Evolutionary conservation across 2,888 invertebrate genomes (phyloP).

Genomic region (Tiliacea citrago): DNA sequence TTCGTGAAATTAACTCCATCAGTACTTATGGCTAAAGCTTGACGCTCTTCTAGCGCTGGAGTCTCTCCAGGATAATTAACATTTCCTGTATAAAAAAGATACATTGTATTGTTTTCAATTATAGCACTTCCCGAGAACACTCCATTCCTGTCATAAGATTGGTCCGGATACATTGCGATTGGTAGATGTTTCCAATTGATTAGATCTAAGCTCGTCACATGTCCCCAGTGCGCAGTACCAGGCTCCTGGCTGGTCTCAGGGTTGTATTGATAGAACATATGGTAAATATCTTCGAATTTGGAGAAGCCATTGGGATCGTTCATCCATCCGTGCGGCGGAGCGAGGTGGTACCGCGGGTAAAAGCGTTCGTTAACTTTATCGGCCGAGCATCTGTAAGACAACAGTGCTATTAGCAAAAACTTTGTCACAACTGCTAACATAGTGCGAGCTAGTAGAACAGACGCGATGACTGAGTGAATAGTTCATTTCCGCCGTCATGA

Average conservation of each 20-base stretch:
- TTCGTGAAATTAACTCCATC: conserved; percentile 82
- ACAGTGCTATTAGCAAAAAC: conserved; percentile 65
- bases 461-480: conserved; percentile 58
- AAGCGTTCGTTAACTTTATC: conserved; percentile 66
- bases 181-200: conserved; percentile 86
- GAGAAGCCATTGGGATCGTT: conserved; percentile 91
- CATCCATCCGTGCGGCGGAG: conserved; percentile 86
- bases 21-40: conserved; percentile 79
- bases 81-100: conserved; percentile 84
- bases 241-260: conserved; percentile 77
- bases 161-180: conserved; percentile 86
- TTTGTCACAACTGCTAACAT: conserved; percentile 60
- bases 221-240: conserved; percentile 88
- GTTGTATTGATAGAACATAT: conserved; percentile 89
- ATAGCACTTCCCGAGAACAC: conserved; percentile 89
- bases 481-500: conserved; percentile 49
- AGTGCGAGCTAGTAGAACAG: conserved; percentile 17
- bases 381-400: conserved; percentile 63
- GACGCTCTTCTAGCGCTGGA: conserved; percentile 77
- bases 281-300: conserved; percentile 80
- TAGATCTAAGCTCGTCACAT: conserved; percentile 85
- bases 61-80: conserved; percentile 72
- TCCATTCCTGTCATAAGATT: conserved; percentile 79
- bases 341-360: conserved; percentile 80
- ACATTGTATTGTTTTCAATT: conserved; percentile 78